Evolutionary conservation across 1,140 invertebrate species (phyloP), one percentile per base, ranked within the genome.

Genomic region (Plectrocnemia conspersa): DNA sequence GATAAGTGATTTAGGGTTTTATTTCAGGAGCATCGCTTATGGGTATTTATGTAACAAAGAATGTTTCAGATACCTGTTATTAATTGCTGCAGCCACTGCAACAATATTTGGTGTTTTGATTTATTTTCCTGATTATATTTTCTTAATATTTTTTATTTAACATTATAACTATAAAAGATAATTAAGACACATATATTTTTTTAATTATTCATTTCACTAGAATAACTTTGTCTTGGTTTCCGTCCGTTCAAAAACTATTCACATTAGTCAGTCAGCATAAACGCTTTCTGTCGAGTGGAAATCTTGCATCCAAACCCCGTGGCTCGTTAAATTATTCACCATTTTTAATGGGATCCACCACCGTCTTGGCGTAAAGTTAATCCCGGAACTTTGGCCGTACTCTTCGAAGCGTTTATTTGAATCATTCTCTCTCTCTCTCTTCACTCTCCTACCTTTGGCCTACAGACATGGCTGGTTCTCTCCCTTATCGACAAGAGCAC

Each of bases 271-370:
- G n/a, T n/a, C n/a, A n/a, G n/a, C n/a, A n/a, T n/a, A n/a, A n/a
- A n/a, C n/a, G n/a, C 10, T 38, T 38, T 16, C 35, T 7, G 10
- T 38, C 35, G 35, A 38, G 13, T 16, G 13, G 15, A 16, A 38
- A 16, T 16, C 35, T 47, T 45, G 29, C 53, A 54, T 54, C 44
- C 42, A 13, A n/a, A 6, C 35, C 35, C 18, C 46, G 55, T 45
- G 45, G 35, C 25, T 24, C 33, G 41, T 41, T 32, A 52, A 58
- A 58, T 58, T 52, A 58, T 58, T 58, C 55, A 52, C 42, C 41
- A 38, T 46, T 52, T 58, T 58, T 58, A 58, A 58, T 58, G 49
- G 55, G 40, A 56, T 56, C 36, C 54, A 25, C 33, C 29, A n/a
- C n/a, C 11, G 21, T 52, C 5, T 40, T 21, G 29, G 32, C 19